Percentiles rank a stretch among this genome's conserved stretches.
Evolutionary conservation across 2,113 vertebrate species (phyloP).

Genomic region (Actenoides lindsayi): DNA sequence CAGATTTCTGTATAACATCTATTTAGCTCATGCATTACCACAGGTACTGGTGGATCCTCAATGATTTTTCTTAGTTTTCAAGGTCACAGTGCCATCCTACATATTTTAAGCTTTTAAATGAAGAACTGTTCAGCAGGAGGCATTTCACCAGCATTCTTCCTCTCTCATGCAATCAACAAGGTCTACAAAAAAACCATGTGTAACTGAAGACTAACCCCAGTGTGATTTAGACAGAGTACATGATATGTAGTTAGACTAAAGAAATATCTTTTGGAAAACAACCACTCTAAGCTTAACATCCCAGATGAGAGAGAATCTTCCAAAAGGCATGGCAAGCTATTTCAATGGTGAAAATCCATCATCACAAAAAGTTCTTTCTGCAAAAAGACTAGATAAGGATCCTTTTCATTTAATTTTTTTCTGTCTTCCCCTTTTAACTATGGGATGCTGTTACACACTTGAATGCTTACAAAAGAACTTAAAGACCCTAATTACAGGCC

Average conservation of each 20-base stretch:
- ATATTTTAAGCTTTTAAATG: background rate
- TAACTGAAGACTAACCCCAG: background rate
- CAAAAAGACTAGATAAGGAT: background rate
- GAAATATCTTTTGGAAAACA: background rate
- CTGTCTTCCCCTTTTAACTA: background rate
- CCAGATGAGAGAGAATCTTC: background rate
- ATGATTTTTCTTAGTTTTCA: background rate
- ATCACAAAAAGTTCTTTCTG: background rate
- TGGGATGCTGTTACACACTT: background rate
- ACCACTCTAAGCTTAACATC: background rate
- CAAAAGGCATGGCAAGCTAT: background rate
- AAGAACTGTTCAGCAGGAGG: background rate
- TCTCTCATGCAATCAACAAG: background rate
- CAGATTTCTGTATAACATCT: background rate
- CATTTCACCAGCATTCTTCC: background rate
- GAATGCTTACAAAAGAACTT: background rate
- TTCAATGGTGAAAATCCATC: background rate
- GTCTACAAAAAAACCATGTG: background rate
- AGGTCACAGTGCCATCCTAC: background rate
- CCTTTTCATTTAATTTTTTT: background rate
- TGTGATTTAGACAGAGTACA: background rate
- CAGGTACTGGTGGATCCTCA: background rate
- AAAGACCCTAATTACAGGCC: background rate
- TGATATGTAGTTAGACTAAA: background rate
- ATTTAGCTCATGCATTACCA: background rate